phyloP scores from a whole-genome alignment of 2,797 vertebrate genomes.

The Hippopotamyrus pictus region DNA sequence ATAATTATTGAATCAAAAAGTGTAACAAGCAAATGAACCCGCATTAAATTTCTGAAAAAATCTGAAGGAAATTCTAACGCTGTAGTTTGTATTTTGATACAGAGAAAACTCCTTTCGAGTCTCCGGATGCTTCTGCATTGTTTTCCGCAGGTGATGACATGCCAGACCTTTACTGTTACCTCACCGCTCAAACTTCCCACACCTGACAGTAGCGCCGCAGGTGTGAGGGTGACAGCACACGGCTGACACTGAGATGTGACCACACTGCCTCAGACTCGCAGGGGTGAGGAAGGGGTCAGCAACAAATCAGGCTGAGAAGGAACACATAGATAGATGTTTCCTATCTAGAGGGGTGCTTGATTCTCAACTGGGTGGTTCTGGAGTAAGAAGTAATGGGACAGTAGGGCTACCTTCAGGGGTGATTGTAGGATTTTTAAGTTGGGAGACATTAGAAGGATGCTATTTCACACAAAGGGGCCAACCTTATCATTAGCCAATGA shows the following conservation, averaged over 20 bases:
- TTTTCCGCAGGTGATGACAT: constrained; percentile 48
- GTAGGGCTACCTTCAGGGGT: background rate
- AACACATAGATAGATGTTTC: constrained; percentile 3
- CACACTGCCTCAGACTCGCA: constrained; percentile 47
- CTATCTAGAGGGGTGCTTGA: constrained; percentile 55
- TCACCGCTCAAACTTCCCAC: constrained; percentile 50
- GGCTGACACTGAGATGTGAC: constrained; percentile 43
- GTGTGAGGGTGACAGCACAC: constrained; percentile 37
- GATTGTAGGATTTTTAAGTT: background rate
- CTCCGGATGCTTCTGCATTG: background rate
- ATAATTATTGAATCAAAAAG: background rate
- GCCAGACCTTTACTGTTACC: constrained; percentile 40
- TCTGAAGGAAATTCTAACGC: background rate
- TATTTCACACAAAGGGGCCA: background rate
- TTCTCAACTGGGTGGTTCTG: constrained; percentile 56
- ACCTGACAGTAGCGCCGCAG: constrained; percentile 48
- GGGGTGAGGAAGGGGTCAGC: constrained; percentile 58
- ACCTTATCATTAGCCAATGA: background rate
- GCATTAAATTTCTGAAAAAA: background rate
- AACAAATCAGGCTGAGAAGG: constrained; percentile 42
- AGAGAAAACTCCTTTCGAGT: background rate
- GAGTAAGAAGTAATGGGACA: constrained; percentile 55
- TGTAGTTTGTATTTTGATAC: background rate
- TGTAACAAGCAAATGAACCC: background rate
- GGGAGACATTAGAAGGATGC: background rate